Evolutionary conservation across 1,140 invertebrate species (phyloP), one percentile per base, ranked within the genome.

Genomic region (Intoshia linei): DNA sequence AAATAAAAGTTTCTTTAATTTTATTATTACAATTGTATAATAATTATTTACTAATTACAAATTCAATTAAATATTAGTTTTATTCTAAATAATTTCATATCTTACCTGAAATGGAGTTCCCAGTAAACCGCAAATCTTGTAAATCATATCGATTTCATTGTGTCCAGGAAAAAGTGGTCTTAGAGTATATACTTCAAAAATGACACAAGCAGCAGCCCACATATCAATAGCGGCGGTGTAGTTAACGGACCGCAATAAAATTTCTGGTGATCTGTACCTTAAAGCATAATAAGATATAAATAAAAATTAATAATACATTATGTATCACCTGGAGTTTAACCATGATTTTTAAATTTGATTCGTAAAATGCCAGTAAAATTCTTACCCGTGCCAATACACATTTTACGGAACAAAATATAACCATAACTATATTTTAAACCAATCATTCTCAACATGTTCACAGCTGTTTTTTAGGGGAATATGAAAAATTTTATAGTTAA

Each of bases 181-280:
- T 41, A 90, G 73, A n/a, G 81, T 93, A 51, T 95, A 95, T 10
- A 98, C 61, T 59, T 98, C 90, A 3, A 83, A 76, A 67, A 90
- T 78, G 39, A 98, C 98, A 49, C 83, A 93, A 5, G 84, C 56
- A 14, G 59, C 44, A 1, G 87, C 87, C 83, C 84, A 98, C 38
- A 98, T 68, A 57, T 98, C 90, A 42, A 98, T 92, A 0, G 87
- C 78, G 37, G 77, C 83, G 45, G 71, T 83, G 58, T 98, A 98
- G 32, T 67, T 73, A 1, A 78, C 83, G 1, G 84, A 87, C 47
- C 84, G 73, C 6, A 98, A 62, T 14, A 98, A 59, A 3, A 95
- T 81, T 61, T 92, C 83, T 1, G 81, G 81, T 3, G 79, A 81
- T 46, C 81, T 62, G 50, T 87, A 90, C 63, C 63, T 63, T 42